Base-by-base conservation (phyloP, 2,797 vertebrate species). In the Artibeus lituratus region DNA sequence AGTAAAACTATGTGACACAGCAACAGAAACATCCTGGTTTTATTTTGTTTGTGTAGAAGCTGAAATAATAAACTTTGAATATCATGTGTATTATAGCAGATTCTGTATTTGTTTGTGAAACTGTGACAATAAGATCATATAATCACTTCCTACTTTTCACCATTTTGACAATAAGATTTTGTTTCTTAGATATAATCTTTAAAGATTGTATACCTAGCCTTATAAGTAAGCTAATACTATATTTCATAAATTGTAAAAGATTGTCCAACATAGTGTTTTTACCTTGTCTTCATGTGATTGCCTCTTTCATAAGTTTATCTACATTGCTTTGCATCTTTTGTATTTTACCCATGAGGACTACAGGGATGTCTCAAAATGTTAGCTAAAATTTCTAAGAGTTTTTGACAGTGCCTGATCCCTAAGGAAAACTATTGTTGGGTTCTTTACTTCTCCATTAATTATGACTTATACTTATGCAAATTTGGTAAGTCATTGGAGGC, bases 361-460 rank as follows among this genome's bases (percentile, higher is more conserved):
- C 47, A 74, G 53, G 21, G 16, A 14, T 96, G 14, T 96, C 91
- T 96, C 87, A 67, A 96, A 94, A 95, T 92, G n/a, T 93, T 96
- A 97, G 51, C 8, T 95, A 93, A 74, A 29, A 87, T 62, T 67
- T 77, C 7, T 98, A 98, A 97, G 84, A 37, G 16, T 92, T 96
- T 98, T 93, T 96, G 96, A 98, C 87, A 85, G 94, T 96, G 35
- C 4, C 29, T 94, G 67, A 97, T 69, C 94, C 80, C 62, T 59
- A 81, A 97, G 83, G 94, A 98, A 98, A 97, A 91, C 57, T 74
- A 29, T 87, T 53, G 74, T 94, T 87, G 59, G 96, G 1, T 83
- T 83, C 91, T 97, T 70, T 94, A 55, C 21, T 92, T 97, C 90
- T 95, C 87, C 29, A 96, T 96, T 97, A 98, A 97, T 92, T 96